Conservation (phyloP, 2,797 vertebrate genomes). For the Cirrhinus molitorella region DNA sequence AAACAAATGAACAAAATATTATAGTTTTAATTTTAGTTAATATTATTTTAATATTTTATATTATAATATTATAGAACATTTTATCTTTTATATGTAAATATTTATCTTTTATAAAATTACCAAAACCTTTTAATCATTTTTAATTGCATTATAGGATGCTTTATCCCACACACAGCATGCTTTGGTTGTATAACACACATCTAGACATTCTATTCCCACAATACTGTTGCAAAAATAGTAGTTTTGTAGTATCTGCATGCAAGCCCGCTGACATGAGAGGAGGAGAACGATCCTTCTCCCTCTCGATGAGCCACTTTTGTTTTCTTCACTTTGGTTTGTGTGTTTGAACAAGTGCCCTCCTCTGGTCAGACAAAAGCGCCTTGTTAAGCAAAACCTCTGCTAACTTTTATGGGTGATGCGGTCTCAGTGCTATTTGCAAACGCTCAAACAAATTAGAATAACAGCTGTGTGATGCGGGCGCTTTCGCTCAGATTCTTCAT, state of each 20-base stretch:
- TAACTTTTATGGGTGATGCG: constrained; percentile 58
- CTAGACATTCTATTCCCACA: background rate
- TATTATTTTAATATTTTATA: background rate
- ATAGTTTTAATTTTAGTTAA: background rate
- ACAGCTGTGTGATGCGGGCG: constrained; percentile 59
- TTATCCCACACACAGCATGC: background rate
- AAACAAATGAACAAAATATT: background rate
- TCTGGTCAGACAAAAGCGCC: constrained; percentile 63
- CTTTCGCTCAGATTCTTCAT: constrained; percentile 62
- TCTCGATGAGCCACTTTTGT: constrained; percentile 51
- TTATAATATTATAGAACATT: background rate
- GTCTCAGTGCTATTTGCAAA: constrained; percentile 62
- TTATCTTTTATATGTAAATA: background rate
- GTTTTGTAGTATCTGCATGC: background rate
- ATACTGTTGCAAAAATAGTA: background rate
- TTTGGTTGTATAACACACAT: background rate
- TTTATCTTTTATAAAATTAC: background rate
- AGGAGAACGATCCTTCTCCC: background rate
- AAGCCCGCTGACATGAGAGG: background rate
- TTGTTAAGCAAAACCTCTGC: constrained; percentile 68
- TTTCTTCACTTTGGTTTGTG: constrained; percentile 58
- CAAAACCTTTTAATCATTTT: too few relatives aligned
- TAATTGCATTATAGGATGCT: background rate
- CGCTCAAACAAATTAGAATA: constrained; percentile 66
- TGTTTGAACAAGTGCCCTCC: constrained; percentile 66